Percentiles rank a stretch among this genome's conserved stretches.
Conservation (phyloP, 2,113 vertebrate species). For the Polyodon spathula region DNA sequence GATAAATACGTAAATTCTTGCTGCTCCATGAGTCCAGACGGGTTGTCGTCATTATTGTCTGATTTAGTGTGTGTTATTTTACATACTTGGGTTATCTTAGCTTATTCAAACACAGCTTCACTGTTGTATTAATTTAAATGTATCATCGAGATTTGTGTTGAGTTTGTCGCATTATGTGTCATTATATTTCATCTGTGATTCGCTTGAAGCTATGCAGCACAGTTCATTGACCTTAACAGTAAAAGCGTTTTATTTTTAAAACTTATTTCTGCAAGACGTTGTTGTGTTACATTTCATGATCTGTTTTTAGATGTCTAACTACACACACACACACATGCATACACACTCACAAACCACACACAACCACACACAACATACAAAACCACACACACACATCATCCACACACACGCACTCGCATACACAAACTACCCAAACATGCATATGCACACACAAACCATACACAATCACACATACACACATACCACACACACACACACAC, state of each 20-base stretch:
- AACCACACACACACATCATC: too few species aligned
- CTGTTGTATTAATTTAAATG: conserved; percentile 41
- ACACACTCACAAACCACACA: too few species aligned
- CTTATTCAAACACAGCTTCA: conserved; percentile 37
- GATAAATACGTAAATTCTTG: conserved; percentile 65
- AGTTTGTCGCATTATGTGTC: conserved; percentile 51
- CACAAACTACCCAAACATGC: too few species aligned
- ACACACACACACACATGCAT: too few species aligned
- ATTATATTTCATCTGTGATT: conserved; percentile 28
- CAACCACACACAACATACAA: too few species aligned
- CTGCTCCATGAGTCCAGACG: conserved; percentile 78
- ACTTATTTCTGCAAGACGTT: conserved; percentile 14
- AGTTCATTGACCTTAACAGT: conserved; percentile 20
- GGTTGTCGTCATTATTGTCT: conserved; percentile 91
- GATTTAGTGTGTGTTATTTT: conserved; percentile 77
- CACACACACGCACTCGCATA: too few species aligned
- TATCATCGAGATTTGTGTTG: conserved; percentile 45
- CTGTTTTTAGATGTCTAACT: conserved; percentile 15
- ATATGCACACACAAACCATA: too few species aligned
- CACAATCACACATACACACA: too few species aligned
- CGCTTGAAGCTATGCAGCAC: conserved; percentile 27
- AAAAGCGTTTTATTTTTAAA: conserved; percentile 20
- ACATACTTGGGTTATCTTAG: conserved; percentile 55
- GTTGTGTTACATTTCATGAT: conserved; percentile 20
- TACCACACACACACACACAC: too few species aligned